Conservation (phyloP, 2,113 vertebrate genomes). For the Abramis brama region DNA sequence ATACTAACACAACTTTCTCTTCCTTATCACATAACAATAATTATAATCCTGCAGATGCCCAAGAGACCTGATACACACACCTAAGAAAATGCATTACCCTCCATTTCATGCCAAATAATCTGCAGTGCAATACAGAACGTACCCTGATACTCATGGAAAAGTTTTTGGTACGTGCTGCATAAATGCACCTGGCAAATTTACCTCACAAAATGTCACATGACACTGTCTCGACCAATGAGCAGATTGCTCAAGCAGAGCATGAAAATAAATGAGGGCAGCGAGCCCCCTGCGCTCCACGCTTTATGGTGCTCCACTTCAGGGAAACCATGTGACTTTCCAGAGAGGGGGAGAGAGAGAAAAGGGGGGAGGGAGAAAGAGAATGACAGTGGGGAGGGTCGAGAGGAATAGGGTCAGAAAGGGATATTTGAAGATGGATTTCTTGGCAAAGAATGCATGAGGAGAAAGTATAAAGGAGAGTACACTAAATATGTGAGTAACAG, state of each 20-base stretch:
- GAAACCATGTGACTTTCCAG: conserved; percentile 83
- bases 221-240: conserved; percentile 63
- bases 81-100: background rate
- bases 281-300: conserved; percentile 73
- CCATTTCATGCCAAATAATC: background rate
- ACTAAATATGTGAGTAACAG: background rate
- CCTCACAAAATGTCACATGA: conserved; percentile 31
- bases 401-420: conserved; percentile 51
- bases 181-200: conserved; percentile 29
- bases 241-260: conserved; percentile 46
- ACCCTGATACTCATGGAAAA: background rate
- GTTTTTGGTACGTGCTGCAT: conserved; percentile 17
- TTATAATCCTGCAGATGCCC: background rate
- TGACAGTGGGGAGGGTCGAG: conserved; percentile 45
- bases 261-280: conserved; percentile 53
- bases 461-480: conserved; percentile 35
- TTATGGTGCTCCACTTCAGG: conserved; percentile 80
- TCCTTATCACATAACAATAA: background rate
- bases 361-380: conserved; percentile 53
- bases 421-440: conserved; percentile 33
- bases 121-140: background rate
- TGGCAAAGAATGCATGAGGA: conserved; percentile 42
- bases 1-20: background rate
- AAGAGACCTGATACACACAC: background rate
- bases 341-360: conserved; percentile 52